Evolutionary conservation across 2,113 vertebrate species (phyloP), one percentile per base, ranked within the genome.

Genomic region (Tetrao urogallus): DNA sequence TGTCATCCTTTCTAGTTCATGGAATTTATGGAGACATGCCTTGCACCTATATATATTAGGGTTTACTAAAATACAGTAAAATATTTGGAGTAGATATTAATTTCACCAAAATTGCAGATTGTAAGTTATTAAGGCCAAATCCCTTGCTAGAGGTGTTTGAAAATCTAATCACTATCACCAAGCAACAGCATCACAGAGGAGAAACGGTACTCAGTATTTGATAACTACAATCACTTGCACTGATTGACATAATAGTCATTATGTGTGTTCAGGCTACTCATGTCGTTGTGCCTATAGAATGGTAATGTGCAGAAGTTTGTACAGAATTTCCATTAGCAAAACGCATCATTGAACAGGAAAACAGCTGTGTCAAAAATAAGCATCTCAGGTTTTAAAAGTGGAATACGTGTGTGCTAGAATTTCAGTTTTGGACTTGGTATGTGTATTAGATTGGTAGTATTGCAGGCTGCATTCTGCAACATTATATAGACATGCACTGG

Each of bases 181-280:
- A 61, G 32, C n/a, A 86, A 56, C 47, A 42, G 8, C 61, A 42
- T 81, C 36, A 45, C 27, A 78, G 82, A 50, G 22, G 57, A 60
- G 84, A 79, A 75, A 40, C 11, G 75, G 11, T 87, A 71, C 72
- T 92, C 38, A 43, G 63, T 82, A 34, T 83, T 63, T 84, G 36
- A 50, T 92, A 66, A 52, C 69, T 93, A 34, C 47, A 85, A 48
- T 89, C 67, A 12, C 71, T 95, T 95, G 43, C 32, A 54, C 36
- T 91, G 88, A 56, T 74, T 72, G 67, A 93, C 40, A 88, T 96
- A 93, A 86, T 92, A 95, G 64, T 56, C 43, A 74, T 86, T 90
- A 61, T 71, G 60, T 63, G 11, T 45, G 54, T 88, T 93, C 47
- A 77, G 56, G 50, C 83, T 81, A 61, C 83, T 86, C 0, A 0